These are phyloP conservation scores for Anhinga rufa DNA, from an alignment of 2,113 vertebrate genomes.

Conservation along the genomic window DNA sequence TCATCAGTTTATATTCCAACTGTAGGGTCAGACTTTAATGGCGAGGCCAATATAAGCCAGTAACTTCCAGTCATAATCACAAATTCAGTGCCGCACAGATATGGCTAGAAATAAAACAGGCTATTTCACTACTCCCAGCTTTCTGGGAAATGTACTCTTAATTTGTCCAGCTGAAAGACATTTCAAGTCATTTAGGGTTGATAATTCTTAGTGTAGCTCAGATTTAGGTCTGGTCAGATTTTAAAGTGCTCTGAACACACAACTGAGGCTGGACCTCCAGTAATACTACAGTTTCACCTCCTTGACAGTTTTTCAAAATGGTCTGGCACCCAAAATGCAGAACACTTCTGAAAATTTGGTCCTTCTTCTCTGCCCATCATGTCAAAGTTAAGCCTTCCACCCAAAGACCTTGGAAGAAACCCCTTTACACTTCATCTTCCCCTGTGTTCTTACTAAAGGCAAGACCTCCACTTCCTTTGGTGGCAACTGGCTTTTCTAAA, in stretches of 20 bases:
- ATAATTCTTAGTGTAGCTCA: not conserved
- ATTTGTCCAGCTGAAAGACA: not conserved
- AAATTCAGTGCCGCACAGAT: not conserved
- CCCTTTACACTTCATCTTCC: not conserved
- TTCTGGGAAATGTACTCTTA: slow-evolving; percentile 11
- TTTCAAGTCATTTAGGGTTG: not conserved
- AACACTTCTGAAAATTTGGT: not conserved
- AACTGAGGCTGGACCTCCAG: not conserved
- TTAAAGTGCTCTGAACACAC: not conserved
- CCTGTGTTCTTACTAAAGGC: not conserved
- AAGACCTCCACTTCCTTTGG: not conserved
- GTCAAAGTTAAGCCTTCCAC: not conserved
- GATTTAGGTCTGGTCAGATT: not conserved
- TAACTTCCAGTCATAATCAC: slow-evolving; percentile 29
- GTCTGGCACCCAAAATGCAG: not conserved
- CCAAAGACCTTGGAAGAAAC: not conserved
- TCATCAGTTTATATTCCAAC: not conserved
- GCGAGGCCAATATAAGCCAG: slow-evolving; percentile 15
- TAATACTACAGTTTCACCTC: not conserved
- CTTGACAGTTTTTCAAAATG: not conserved
- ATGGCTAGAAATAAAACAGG: not conserved
- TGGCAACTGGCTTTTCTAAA: not conserved
- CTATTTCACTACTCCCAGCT: not conserved
- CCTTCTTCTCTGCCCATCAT: not conserved
- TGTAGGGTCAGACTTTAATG: slow-evolving; percentile 22